phyloP scores from a whole-genome alignment of 2,888 invertebrate genomes.

The Diploptera punctata region DNA sequence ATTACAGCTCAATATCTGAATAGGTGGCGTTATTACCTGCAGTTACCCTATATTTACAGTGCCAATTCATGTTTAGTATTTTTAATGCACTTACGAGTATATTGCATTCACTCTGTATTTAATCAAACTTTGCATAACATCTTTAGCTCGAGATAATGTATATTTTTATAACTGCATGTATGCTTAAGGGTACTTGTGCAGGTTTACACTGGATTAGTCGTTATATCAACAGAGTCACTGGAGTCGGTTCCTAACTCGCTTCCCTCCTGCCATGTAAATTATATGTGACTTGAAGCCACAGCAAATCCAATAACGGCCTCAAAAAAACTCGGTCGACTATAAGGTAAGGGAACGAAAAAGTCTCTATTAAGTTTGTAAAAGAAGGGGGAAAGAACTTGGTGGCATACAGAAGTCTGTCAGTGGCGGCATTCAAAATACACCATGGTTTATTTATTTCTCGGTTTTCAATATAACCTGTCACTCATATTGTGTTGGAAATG shows the following conservation, averaged over 20 bases:
- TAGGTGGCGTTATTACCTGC: too few species aligned
- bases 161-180: too few species aligned
- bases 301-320: slow-evolving; percentile 30
- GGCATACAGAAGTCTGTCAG: slow-evolving; percentile 1
- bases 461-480: not conserved
- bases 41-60: too few species aligned
- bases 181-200: too few species aligned
- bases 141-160: too few species aligned
- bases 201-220: too few species aligned
- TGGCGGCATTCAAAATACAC: not conserved
- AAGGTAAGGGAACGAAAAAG: slow-evolving; percentile 17
- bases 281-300: slow-evolving; percentile 27
- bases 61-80: too few species aligned
- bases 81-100: too few species aligned
- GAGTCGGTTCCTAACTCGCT: not conserved
- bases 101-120: too few species aligned
- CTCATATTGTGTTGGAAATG: not conserved
- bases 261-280: slow-evolving; percentile 22
- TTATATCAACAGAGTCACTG: not conserved
- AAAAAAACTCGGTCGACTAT: slow-evolving; percentile 23
- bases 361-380: slow-evolving; percentile 22
- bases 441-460: not conserved
- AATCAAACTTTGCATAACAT: too few species aligned
- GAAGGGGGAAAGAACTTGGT: not conserved
- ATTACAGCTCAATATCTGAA: too few species aligned